Evolutionary conservation across 2,888 invertebrate genomes (phyloP).

Genomic region (Pomacea canaliculata): DNA sequence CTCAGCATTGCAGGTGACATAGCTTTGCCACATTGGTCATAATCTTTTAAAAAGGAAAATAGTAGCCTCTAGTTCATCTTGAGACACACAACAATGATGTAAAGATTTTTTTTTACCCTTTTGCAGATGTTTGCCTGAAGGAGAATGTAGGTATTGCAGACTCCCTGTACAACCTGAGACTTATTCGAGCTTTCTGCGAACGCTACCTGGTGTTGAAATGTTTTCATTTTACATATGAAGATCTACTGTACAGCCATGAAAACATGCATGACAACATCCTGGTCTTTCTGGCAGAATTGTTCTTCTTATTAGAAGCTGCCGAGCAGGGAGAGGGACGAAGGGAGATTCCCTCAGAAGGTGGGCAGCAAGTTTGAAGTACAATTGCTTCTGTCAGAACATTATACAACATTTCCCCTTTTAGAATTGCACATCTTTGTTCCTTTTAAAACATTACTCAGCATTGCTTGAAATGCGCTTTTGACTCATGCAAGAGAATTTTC

Average conservation of each 20-base stretch:
- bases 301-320: slow-evolving; percentile 67
- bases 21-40: no score
- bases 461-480: no score
- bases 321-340: not conserved
- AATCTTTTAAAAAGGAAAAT: no score
- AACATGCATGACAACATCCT: slow-evolving; percentile 90
- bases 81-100: no score
- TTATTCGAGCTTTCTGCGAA: slow-evolving; percentile 89
- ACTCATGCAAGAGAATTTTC: no score
- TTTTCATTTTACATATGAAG: slow-evolving; percentile 95
- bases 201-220: slow-evolving; percentile 87
- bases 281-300: slow-evolving; percentile 92
- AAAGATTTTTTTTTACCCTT: not conserved
- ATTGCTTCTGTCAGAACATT: no score
- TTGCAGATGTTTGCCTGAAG: slow-evolving; percentile 70
- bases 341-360: slow-evolving; percentile 2
- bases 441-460: no score
- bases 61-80: no score
- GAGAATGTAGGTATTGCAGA: slow-evolving; percentile 85
- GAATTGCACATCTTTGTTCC: no score
- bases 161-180: slow-evolving; percentile 89
- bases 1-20: slow-evolving; percentile 79
- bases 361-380: not conserved
- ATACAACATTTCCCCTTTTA: no score
- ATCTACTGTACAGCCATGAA: slow-evolving; percentile 93